Conservation (phyloP, 92 coral and sea anemone genomes). For the Epizoanthus scotinus region DNA sequence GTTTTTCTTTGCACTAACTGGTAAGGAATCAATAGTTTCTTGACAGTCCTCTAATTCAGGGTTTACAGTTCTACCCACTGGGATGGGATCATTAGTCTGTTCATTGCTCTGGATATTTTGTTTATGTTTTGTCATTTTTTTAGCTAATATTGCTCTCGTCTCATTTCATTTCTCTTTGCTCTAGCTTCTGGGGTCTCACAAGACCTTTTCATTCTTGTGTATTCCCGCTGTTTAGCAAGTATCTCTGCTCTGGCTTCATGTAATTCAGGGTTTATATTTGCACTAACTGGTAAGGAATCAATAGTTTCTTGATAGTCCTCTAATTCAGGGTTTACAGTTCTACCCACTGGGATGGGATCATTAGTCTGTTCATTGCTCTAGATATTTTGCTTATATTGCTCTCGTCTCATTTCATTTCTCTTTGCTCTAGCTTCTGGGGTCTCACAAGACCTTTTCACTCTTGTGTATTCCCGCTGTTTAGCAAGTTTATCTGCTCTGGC, state of each 20-base stretch:
- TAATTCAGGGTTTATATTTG: not conserved
- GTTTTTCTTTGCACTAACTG: slow-evolving; percentile 12
- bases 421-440: slow-evolving; percentile 36
- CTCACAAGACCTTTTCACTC: slow-evolving; percentile 32
- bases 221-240: slow-evolving; percentile 40
- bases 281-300: slow-evolving; percentile 17
- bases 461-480: slow-evolving; percentile 36
- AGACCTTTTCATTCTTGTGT: slow-evolving; percentile 33
- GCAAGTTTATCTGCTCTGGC: slow-evolving; percentile 33
- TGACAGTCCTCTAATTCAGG: slow-evolving; percentile 22
- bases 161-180: slow-evolving; percentile 34
- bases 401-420: slow-evolving; percentile 31
- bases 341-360: slow-evolving; percentile 25
- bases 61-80: slow-evolving; percentile 27
- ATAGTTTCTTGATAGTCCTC: slow-evolving; percentile 11
- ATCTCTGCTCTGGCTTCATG: slow-evolving; percentile 23
- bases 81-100: slow-evolving; percentile 24
- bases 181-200: slow-evolving; percentile 34
- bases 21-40: slow-evolving; percentile 11
- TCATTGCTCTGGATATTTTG: slow-evolving; percentile 33
- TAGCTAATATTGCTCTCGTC: slow-evolving; percentile 27
- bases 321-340: slow-evolving; percentile 23
- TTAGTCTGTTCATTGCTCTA: slow-evolving; percentile 24
- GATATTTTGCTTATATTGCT: slow-evolving; percentile 31
- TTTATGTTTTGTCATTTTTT: slow-evolving; percentile 28